Evolutionary conservation across 2,797 vertebrate species (phyloP).

Genomic region (Luscinia megarhynchos): DNA sequence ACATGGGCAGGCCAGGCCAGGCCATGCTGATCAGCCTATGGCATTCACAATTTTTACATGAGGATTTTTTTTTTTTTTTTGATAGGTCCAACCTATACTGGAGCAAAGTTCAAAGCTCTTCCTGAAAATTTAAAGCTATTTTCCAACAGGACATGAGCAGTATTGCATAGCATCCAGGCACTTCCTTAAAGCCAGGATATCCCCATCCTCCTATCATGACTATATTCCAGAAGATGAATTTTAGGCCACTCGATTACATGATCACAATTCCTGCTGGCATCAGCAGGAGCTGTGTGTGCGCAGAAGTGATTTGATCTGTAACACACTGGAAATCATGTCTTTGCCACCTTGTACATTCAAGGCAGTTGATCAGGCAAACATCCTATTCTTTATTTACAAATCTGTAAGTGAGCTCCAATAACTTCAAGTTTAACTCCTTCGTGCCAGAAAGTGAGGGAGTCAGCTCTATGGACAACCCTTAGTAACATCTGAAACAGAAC

Average conservation of each 20-base stretch:
- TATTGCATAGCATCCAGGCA: conserved; percentile 33
- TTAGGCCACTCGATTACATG: background rate
- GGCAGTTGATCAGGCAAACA: background rate
- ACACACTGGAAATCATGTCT: background rate
- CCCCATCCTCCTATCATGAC: background rate
- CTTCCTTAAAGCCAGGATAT: background rate
- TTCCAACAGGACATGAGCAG: background rate
- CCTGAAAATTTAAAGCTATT: background rate
- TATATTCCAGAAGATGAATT: background rate
- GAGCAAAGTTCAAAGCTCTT: conserved; percentile 11
- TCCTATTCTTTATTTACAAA: background rate
- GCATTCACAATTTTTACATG: background rate
- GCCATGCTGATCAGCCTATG: background rate
- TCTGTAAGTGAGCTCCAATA: conserved; percentile 17
- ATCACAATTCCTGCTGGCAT: background rate
- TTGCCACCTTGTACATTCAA: background rate
- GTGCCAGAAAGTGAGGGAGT: background rate
- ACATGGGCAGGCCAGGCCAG: background rate
- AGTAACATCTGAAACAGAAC: conserved; percentile 20
- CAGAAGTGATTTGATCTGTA: background rate
- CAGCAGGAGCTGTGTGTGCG: background rate
- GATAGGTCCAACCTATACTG: background rate
- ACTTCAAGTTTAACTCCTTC: conserved; percentile 9
- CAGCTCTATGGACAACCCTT: background rate
- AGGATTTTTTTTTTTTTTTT: background rate